phyloP scores from a whole-genome alignment of 2,113 vertebrate species.

The Rhineura floridana region DNA sequence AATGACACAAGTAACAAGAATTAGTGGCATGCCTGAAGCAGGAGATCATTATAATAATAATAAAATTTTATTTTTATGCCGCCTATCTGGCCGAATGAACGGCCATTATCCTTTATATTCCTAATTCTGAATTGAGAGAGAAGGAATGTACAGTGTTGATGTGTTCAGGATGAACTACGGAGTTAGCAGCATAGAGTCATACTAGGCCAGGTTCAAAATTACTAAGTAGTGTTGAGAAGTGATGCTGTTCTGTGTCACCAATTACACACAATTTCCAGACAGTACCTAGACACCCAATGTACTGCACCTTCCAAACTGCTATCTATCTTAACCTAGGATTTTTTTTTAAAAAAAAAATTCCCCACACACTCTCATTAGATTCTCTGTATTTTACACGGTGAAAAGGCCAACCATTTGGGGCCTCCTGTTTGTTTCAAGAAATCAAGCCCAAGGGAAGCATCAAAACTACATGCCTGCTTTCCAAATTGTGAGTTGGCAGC shows the following conservation, averaged over 20 bases:
- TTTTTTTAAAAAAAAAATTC: not conserved
- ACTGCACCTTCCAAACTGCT: not conserved
- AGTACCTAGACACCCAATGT: not conserved
- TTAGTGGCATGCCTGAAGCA: not conserved
- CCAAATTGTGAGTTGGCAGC: not conserved
- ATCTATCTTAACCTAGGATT: not conserved
- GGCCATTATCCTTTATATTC: too few relatives aligned
- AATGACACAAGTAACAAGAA: not conserved
- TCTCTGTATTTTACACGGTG: not conserved
- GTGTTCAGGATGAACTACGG: not conserved
- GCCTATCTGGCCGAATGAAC: too few relatives aligned
- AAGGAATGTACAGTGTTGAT: not conserved
- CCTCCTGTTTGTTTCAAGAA: not conserved
- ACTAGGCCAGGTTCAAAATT: not conserved
- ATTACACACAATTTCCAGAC: not conserved
- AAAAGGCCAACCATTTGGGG: not conserved
- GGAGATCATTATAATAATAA: too few relatives aligned
- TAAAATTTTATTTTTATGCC: too few relatives aligned
- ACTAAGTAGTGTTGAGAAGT: rapidly evolving
- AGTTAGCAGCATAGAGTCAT: not conserved
- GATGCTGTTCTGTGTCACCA: not conserved
- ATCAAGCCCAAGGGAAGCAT: not conserved
- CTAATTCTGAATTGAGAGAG: not conserved
- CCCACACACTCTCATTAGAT: not conserved
- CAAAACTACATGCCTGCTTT: not conserved